Evolutionary conservation across 2,113 vertebrate genomes (phyloP), one percentile per base, ranked within the genome.

Genomic region (Paradoxurus hermaphroditus): DNA sequence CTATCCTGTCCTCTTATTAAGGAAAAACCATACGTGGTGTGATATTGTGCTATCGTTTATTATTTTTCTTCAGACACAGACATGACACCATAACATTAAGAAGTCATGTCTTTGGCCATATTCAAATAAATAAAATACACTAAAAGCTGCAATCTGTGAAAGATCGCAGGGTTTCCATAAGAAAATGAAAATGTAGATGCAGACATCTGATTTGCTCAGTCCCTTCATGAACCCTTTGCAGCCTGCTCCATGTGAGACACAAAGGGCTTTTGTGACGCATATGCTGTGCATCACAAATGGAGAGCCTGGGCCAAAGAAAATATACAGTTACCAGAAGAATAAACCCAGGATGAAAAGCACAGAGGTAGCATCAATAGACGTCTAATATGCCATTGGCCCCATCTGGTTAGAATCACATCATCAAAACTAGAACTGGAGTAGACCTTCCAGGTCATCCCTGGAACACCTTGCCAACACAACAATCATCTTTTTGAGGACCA

Each of bases 391-490:
- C 90, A 46, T 88, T 63, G 86, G 94, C 73, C 82, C 97, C 98
- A 97, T 98, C 97, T 98, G 98, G 97, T 97, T 98, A 98, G 94
- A 97, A 97, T 98, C 98, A 98, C 93, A 95, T 97, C 96, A 94
- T 94, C 96, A 90, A 83, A 97, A 96, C 70, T 44, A 63, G 97
- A 59, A 59, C 92, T 65, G 36, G 39, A 88, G 44, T 27, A 94
- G 96, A 97, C 97, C 94, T 90, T 97, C 67, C 90, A 92, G 97
- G 97, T 96, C 97, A 96, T 96, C 96, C 81, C 31, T 5, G 16
- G 75, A 78, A 78, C 75, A 51, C 84, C 70, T 84, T 86, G 56
- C 96, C 95, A 94, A 84, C 67, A 73, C 83, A 82, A 91, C 95
- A 97, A 81, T 90, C 94, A 78, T 79, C 86, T 68, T 85, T 90